These are phyloP conservation scores for Solea solea DNA, from an alignment of 2,113 vertebrate species.

Conservation along the genomic window DNA sequence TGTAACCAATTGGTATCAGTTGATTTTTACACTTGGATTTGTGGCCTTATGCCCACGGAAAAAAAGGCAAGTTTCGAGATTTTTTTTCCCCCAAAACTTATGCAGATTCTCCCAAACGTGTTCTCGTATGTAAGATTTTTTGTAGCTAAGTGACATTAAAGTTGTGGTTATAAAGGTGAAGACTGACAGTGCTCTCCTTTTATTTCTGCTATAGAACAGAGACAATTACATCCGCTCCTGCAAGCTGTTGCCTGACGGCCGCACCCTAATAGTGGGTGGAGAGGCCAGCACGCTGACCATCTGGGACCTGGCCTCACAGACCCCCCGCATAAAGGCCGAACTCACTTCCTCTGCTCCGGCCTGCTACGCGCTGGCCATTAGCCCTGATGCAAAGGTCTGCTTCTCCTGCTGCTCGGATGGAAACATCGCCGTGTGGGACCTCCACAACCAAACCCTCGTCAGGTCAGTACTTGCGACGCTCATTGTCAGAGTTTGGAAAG, in stretches of 20 bases:
- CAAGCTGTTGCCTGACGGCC: conserved; percentile 95
- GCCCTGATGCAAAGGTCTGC: conserved; percentile 97
- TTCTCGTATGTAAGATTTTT: too few species aligned
- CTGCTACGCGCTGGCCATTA: conserved; percentile 97
- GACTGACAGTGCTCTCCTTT: background rate
- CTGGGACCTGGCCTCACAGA: conserved; percentile 97
- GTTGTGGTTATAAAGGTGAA: background rate
- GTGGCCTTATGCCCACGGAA: too few species aligned
- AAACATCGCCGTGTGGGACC: conserved; percentile 97
- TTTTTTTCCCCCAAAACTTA: too few species aligned
- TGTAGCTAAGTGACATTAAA: too few species aligned
- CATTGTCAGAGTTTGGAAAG: background rate
- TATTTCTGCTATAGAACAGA: conserved; percentile 85
- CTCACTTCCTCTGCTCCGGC: conserved; percentile 94
- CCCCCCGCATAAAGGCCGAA: conserved; percentile 96
- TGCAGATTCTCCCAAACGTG: too few species aligned
- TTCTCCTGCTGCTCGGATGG: conserved; percentile 98
- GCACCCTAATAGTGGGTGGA: conserved; percentile 94
- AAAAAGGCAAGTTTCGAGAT: too few species aligned
- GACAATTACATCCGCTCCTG: conserved; percentile 99
- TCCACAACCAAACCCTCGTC: conserved; percentile 97
- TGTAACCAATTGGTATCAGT: too few species aligned
- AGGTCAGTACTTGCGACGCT: conserved; percentile 79
- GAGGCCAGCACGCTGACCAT: conserved; percentile 97
- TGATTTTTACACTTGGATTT: too few species aligned